Percentiles rank a stretch among this genome's conserved stretches.
Conservation (phyloP, 2,888 invertebrate species). For the Eupeodes latifasciatus region DNA sequence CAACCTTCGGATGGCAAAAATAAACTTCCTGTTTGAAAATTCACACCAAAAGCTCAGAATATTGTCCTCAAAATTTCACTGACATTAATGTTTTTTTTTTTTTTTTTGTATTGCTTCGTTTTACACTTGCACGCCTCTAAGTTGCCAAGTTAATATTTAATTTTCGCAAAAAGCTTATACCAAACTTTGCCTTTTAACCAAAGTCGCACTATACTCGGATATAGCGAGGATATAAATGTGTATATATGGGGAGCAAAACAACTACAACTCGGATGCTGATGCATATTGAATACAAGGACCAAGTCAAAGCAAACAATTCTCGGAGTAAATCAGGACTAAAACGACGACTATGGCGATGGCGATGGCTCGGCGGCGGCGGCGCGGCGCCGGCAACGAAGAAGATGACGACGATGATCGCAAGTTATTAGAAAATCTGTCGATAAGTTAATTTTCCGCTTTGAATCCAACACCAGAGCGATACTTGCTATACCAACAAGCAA, state of each 20-base stretch:
- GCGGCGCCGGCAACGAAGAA: not conserved
- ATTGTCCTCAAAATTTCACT: conserved; percentile 65
- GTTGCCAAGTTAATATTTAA: conserved; percentile 74
- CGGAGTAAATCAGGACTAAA: conserved; percentile 1
- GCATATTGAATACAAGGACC: conserved; percentile 16
- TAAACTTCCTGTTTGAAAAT: conserved; percentile 62
- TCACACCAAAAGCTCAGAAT: conserved; percentile 64
- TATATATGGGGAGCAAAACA: not conserved
- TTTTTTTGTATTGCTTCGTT: conserved; percentile 27
- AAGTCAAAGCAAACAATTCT: conserved; percentile 21
- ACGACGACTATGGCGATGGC: not conserved
- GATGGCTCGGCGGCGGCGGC: too few species aligned
- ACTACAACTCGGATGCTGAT: not conserved
- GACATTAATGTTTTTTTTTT: conserved; percentile 51
- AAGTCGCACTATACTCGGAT: conserved; percentile 30
- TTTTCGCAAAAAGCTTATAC: conserved; percentile 72
- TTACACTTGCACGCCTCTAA: conserved; percentile 67
- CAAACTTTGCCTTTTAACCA: conserved; percentile 63
- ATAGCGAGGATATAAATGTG: not conserved
- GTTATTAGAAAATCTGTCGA: conserved; percentile 75
- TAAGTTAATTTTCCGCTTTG: conserved; percentile 75
- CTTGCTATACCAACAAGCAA: not conserved
- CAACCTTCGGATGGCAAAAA: conserved; percentile 26
- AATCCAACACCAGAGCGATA: conserved; percentile 62
- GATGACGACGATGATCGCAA: conserved; percentile 63